A percentile compares a stretch with the other conserved stretches of the same genome.
These are phyloP conservation scores for Caenorhabditis imperialis DNA, from an alignment of 2,888 invertebrate genomes.

Conservation along the genomic window DNA sequence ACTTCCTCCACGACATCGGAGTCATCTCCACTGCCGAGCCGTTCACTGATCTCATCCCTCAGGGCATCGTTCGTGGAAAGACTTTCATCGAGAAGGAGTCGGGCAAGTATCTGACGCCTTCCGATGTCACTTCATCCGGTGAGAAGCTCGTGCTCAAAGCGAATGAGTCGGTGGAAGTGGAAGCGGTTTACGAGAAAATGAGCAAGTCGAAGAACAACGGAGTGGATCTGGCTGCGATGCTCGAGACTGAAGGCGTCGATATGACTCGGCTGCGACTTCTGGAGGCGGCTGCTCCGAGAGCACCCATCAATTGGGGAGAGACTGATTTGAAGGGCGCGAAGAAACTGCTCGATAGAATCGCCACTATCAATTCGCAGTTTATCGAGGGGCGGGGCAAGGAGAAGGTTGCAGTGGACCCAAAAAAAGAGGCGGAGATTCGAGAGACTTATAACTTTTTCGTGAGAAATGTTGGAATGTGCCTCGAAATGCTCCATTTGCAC, in stretches of 20 bases:
- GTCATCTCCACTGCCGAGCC: conserved; percentile 85
- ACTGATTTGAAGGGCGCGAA: conserved; percentile 77
- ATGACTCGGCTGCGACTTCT: conserved; percentile 91
- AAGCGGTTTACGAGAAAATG: conserved; percentile 95
- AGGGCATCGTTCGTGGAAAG: conserved; percentile 79
- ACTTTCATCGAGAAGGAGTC: conserved; percentile 80
- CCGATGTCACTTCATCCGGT: conserved; percentile 82
- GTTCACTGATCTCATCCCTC: conserved; percentile 90
- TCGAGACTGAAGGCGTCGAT: conserved; percentile 89
- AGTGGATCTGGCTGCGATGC: conserved; percentile 80
- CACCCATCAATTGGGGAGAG: conserved; percentile 90
- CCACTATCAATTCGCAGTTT: conserved; percentile 64
- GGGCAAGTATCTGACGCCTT: conserved; percentile 85
- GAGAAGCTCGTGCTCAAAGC: conserved; percentile 21
- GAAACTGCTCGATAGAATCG: conserved; percentile 70
- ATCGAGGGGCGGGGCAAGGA: conserved; percentile 47
- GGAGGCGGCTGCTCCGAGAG: conserved; percentile 90
- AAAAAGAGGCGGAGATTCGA: conserved; percentile 55
- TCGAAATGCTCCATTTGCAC: conserved; percentile 74
- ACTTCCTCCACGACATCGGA: conserved; percentile 89
- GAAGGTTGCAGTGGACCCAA: neutral
- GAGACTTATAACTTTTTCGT: conserved; percentile 74
- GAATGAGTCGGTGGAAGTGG: conserved; percentile 80
- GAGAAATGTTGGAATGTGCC: conserved; percentile 68
- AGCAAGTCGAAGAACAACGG: conserved; percentile 98